These are phyloP conservation scores for Dicycla oo DNA, from an alignment of 2,888 invertebrate genomes.

Conservation along the genomic window DNA sequence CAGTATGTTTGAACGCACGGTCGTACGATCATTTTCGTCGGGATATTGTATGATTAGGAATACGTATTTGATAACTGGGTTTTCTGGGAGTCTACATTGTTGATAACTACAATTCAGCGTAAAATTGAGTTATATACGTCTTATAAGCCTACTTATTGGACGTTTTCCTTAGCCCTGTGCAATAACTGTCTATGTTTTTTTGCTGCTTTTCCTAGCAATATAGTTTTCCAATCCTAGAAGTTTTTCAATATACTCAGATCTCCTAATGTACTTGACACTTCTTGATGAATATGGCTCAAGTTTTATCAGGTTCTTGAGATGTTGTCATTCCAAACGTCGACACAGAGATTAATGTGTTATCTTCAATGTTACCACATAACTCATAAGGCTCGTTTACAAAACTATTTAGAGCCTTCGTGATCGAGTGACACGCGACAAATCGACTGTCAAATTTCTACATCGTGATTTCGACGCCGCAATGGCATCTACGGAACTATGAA, in stretches of 20 bases:
- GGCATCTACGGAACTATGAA: not conserved
- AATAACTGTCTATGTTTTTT: not conserved
- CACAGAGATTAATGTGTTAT: constrained; percentile 2
- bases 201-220: not conserved
- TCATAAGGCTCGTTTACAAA: constrained; percentile 3
- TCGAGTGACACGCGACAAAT: not conserved
- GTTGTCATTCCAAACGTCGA: constrained; percentile 4
- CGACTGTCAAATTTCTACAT: not conserved
- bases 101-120: too few species aligned
- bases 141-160: not conserved
- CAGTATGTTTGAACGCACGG: too few species aligned
- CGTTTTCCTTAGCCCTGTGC: not conserved
- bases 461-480: not conserved
- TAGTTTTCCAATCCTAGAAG: not conserved
- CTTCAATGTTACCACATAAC: constrained; percentile 1
- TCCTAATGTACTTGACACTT: constrained; percentile 24
- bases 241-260: constrained; percentile 4
- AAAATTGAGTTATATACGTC: not conserved
- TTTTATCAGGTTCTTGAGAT: constrained; percentile 32
- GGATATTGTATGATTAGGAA: too few species aligned
- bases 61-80: too few species aligned
- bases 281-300: constrained; percentile 26
- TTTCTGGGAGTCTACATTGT: not conserved
- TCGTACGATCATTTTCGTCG: not conserved
- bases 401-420: not conserved